Evolutionary conservation across 1,140 invertebrate species (phyloP).

Genomic region (Centruroides vittatus): DNA sequence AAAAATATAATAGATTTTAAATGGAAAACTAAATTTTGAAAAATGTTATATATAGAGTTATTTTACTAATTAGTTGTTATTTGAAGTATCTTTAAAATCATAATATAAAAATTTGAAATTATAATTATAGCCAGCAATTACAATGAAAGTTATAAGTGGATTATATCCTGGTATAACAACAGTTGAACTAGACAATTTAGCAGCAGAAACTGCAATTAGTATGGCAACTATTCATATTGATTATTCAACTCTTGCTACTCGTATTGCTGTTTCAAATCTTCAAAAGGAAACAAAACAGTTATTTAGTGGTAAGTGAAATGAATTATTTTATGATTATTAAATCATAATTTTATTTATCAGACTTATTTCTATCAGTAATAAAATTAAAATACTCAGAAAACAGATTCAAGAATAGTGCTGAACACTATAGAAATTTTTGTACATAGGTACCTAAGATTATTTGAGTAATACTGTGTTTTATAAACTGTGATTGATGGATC

Average conservation of each 20-base stretch:
- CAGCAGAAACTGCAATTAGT: conserved; percentile 89
- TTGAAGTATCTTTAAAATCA: too few relatives aligned
- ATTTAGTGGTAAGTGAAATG: conserved; percentile 53
- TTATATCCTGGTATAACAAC: conserved; percentile 93
- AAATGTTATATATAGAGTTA: too few relatives aligned
- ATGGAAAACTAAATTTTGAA: too few relatives aligned
- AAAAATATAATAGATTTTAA: too few relatives aligned
- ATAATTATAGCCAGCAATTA: conserved; percentile 31
- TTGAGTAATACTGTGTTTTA: too few relatives aligned
- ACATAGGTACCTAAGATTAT: too few relatives aligned
- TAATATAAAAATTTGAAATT: not conserved
- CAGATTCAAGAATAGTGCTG: not conserved
- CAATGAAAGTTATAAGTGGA: conserved; percentile 62
- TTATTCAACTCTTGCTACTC: conserved; percentile 87
- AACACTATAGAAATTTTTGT: not conserved
- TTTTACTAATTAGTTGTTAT: too few relatives aligned
- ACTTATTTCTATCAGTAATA: not conserved
- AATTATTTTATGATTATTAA: not conserved
- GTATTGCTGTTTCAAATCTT: conserved; percentile 91
- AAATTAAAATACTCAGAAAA: not conserved
- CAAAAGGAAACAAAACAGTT: conserved; percentile 91
- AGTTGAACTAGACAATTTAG: conserved; percentile 89
- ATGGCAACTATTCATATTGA: conserved; percentile 95
- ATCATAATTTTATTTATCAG: not conserved
- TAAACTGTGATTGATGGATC: too few relatives aligned